A percentile compares a stretch with the other conserved stretches of the same genome.
These are phyloP conservation scores for Dermochelys coriacea DNA, from an alignment of 2,797 vertebrate species.

Conservation along the genomic window DNA sequence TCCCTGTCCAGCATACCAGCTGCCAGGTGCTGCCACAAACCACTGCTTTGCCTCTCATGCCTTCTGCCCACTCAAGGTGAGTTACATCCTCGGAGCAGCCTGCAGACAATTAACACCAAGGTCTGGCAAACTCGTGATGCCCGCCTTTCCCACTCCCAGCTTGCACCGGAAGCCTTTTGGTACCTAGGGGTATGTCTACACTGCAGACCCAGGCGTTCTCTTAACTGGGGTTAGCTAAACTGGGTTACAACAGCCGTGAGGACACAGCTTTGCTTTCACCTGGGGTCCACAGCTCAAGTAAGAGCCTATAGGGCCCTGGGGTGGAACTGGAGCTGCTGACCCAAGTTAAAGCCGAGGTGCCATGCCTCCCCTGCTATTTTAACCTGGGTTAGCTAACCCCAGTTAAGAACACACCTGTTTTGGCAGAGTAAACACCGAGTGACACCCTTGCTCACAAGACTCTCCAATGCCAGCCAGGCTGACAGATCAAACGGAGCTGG, in stretches of 20 bases:
- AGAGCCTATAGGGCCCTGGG: too few relatives aligned
- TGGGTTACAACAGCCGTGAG: background rate
- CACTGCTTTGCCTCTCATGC: background rate
- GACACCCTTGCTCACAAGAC: background rate
- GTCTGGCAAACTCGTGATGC: background rate
- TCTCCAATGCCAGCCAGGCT: background rate
- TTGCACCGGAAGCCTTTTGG: background rate
- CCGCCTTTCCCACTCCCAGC: background rate
- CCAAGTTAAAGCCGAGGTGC: background rate
- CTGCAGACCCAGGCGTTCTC: too few relatives aligned
- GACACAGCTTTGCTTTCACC: background rate
- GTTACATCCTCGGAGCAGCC: background rate
- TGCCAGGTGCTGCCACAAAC: too few relatives aligned
- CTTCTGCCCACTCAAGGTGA: background rate
- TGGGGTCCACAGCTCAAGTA: too few relatives aligned
- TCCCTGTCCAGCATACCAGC: too few relatives aligned
- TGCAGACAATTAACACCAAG: background rate
- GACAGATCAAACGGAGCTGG: background rate
- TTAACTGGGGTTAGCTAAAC: too few relatives aligned
- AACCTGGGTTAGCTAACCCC: background rate
- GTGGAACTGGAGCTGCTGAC: background rate
- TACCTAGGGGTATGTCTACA: too few relatives aligned
- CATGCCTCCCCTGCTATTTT: background rate
- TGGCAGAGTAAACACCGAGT: background rate
- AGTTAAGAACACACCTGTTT: background rate